phyloP scores from a whole-genome alignment of 2,113 vertebrate genomes.

The Camelus dromedarius region DNA sequence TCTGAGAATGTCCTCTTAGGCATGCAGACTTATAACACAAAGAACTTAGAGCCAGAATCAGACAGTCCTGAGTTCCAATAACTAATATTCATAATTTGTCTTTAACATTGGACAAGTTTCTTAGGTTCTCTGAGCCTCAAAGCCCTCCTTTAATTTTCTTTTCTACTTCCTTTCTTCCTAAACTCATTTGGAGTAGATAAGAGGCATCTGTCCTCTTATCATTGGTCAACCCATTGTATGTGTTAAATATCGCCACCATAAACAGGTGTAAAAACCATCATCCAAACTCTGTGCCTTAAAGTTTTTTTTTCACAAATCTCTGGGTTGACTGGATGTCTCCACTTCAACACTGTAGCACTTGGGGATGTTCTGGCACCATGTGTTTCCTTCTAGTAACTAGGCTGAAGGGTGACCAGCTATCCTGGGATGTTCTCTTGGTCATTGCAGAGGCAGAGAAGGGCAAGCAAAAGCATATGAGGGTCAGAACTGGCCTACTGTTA shows the following conservation, averaged over 20 bases:
- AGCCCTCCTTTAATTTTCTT: background rate
- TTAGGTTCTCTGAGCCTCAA: background rate
- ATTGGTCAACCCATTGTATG: background rate
- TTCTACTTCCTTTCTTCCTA: background rate
- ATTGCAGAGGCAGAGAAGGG: background rate
- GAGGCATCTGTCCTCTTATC: background rate
- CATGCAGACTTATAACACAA: background rate
- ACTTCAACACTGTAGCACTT: background rate
- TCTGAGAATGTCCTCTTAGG: background rate
- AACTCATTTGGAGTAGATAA: background rate
- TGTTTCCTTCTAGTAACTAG: background rate
- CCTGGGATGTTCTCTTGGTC: background rate
- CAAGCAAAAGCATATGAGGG: background rate
- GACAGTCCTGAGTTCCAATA: background rate
- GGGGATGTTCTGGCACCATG: background rate
- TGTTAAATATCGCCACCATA: background rate
- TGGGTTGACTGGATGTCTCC: background rate
- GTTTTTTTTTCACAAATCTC: background rate
- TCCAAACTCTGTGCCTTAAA: background rate
- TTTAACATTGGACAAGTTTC: background rate
- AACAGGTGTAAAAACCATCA: background rate
- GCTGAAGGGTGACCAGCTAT: background rate
- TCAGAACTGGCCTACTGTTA: background rate
- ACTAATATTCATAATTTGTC: background rate
- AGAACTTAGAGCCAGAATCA: background rate